A percentile compares a stretch with the other conserved stretches of the same genome.
Conservation (phyloP, 2,888 invertebrate species). For the Rhingia campestris region DNA sequence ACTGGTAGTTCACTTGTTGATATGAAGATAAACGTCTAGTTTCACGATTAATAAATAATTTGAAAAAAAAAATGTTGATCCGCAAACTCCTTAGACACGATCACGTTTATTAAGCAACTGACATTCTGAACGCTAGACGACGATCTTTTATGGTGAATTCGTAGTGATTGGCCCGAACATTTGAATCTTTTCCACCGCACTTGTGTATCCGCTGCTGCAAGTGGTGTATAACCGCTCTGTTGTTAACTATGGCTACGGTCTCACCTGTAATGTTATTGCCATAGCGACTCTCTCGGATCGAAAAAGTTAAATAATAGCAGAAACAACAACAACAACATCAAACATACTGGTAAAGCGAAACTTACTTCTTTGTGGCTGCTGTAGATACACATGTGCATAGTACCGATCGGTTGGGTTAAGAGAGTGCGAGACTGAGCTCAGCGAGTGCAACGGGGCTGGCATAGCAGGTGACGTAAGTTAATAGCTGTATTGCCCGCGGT, state of each 20-base stretch:
- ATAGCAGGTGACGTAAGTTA: conserved; percentile 51
- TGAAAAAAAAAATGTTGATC: conserved; percentile 26
- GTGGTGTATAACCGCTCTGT: conserved; percentile 40
- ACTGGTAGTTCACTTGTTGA: conserved; percentile 41
- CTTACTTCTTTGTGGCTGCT: conserved; percentile 43
- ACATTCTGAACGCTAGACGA: conserved; percentile 79
- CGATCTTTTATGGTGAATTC: conserved; percentile 82
- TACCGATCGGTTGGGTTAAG: not conserved
- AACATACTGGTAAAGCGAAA: conserved; percentile 41
- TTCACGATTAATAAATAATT: conserved; percentile 23
- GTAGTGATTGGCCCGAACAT: conserved; percentile 78
- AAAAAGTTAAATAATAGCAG: conserved; percentile 43
- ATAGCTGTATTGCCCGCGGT: conserved; percentile 28
- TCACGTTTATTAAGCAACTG: conserved; percentile 80
- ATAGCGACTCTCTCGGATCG: conserved; percentile 49
- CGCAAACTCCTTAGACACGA: conserved; percentile 73
- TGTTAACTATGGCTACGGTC: conserved; percentile 42
- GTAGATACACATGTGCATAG: conserved; percentile 5
- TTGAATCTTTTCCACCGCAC: conserved; percentile 67
- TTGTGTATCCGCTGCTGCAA: conserved; percentile 45
- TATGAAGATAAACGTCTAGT: conserved; percentile 32
- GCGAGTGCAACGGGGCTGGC: conserved; percentile 25
- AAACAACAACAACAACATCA: conserved; percentile 30
- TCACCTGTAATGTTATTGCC: conserved; percentile 49
- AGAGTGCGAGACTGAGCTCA: conserved; percentile 38